Base-by-base conservation (phyloP, 2,888 invertebrate genomes). In the Helleia helle region DNA sequence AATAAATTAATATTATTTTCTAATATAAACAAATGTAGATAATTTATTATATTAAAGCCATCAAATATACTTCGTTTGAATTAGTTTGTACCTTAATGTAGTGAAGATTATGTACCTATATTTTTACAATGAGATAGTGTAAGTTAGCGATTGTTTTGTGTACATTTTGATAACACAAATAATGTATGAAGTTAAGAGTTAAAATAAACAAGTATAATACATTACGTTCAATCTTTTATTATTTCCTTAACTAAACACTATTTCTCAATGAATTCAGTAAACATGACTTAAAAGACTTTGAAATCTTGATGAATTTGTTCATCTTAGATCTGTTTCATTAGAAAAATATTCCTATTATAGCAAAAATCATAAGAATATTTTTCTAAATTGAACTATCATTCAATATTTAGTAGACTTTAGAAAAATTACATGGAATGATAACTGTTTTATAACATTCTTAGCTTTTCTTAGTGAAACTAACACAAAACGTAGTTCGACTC, bases 51-150 rank as follows among this genome's bases (percentile, higher is more conserved):
- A n/a, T n/a, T n/a, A 46, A 50, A 56, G 56, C 55, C 54, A 52
- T 52, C 44, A 45, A 47, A 51, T 54, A 48, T 55, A 52, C 44
- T 48, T 50, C 42, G 34, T 48, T 48, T 58, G 59, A 58, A 67
- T 58, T 62, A 65, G 53, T 56, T n/a, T 65, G 62, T 49, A 56
- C 50, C 44, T 55, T 40, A 52, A 44, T 54, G 65, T 66, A 58
- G 61, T 57, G 68, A 55, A 70, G 34, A 34, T 18, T 63, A 46
- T 40, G 72, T 76, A 73, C 64, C 66, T 76, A 71, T 79, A 79
- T 80, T 80, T 80, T 77, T 80, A 76, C 71, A 71, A 68, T 70
- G 70, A 74, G 63, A 71, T 79, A 73, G 71, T 49, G 46, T 38
- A 70, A 71, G 62, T 54, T 72, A 68, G 65, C 53, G 47, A 60